Base-by-base conservation (phyloP, 53 echinoderm and acorn worm genomes). In the Antedon mediterranea region DNA sequence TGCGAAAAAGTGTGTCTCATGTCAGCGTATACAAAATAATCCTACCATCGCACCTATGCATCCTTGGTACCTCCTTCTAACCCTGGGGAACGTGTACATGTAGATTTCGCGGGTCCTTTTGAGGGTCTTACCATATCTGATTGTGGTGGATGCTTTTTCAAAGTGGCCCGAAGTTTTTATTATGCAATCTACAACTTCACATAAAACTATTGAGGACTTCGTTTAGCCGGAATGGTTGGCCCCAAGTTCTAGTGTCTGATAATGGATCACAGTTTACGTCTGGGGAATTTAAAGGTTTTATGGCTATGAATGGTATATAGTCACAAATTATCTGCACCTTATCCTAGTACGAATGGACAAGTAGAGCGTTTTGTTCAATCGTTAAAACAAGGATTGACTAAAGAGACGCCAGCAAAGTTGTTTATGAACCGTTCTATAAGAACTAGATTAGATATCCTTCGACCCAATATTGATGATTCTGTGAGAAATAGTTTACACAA, bases 91-190 rank as follows among this genome's bases (percentile, higher is more conserved):
- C 31, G 74, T 28, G 44, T 86, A 33, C 86, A 82, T 74, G 28
- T 86, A n/a, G 82, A 85, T 57, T 81, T 81, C 27, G 74, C 73
- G 7, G 84, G 79, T 28, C 84, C 84, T 20, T 81, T 81, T 29
- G 81, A 81, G 71, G 82, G 81, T 23, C 32, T 73, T 26, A 73
- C 78, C 78, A 3, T 86, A 73, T 34, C 43, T 86, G 73, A 75
- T 78, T 43, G 57, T 85, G n/a, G 74, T 81, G 4, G 81, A 81
- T 33, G 81, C 78, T 34, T 81, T 77, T 33, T 81, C 78, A 3
- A 85, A 85, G 41, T 81, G 86, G 86, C 81, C 81, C n/a, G 86
- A 85, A 33, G 81, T 73, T 28, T 77, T 85, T 43, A 77, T 81
- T 31, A 81, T 85, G 81, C 81, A 33, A 31, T 73, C 32, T 23